Percentiles rank a stretch among this genome's conserved stretches.
phyloP scores from a whole-genome alignment of 2,888 invertebrate genomes.

The Eilema sororculum region DNA sequence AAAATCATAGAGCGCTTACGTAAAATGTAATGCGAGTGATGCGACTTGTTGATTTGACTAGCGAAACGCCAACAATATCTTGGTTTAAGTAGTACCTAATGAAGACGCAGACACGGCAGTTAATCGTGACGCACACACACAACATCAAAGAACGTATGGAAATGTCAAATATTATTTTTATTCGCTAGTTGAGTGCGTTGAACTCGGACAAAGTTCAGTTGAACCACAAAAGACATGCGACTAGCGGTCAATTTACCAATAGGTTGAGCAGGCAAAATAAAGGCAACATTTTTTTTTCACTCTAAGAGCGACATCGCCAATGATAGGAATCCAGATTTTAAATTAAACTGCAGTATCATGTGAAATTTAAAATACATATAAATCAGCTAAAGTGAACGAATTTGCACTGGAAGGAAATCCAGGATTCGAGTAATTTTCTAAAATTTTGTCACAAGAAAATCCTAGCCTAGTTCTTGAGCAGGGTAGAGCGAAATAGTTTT shows the following conservation, averaged over 20 bases:
- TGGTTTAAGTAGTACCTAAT: slow-evolving; percentile 35
- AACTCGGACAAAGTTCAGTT: slow-evolving; percentile 42
- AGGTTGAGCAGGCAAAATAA: neutral
- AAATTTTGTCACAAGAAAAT: too few species aligned
- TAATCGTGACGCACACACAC: slow-evolving; percentile 50
- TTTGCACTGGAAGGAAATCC: too few species aligned
- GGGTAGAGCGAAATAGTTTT: too few species aligned
- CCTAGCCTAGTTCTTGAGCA: too few species aligned
- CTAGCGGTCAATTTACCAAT: neutral
- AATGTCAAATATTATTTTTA: slow-evolving; percentile 55
- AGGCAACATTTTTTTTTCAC: neutral
- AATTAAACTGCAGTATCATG: too few species aligned
- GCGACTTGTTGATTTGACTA: slow-evolving; percentile 42
- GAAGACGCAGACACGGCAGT: slow-evolving; percentile 30
- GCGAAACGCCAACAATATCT: slow-evolving; percentile 46
- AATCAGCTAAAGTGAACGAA: too few species aligned
- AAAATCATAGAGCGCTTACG: too few species aligned
- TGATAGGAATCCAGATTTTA: neutral
- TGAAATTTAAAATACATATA: too few species aligned
- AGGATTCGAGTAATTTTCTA: too few species aligned
- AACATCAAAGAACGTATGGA: slow-evolving; percentile 54
- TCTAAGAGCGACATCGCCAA: neutral
- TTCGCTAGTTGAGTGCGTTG: slow-evolving; percentile 49
- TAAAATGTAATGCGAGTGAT: slow-evolving; percentile 5
- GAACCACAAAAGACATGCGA: neutral